These are phyloP conservation scores for Spermophilus dauricus DNA, from an alignment of 2,113 vertebrate species.

Conservation along the genomic window DNA sequence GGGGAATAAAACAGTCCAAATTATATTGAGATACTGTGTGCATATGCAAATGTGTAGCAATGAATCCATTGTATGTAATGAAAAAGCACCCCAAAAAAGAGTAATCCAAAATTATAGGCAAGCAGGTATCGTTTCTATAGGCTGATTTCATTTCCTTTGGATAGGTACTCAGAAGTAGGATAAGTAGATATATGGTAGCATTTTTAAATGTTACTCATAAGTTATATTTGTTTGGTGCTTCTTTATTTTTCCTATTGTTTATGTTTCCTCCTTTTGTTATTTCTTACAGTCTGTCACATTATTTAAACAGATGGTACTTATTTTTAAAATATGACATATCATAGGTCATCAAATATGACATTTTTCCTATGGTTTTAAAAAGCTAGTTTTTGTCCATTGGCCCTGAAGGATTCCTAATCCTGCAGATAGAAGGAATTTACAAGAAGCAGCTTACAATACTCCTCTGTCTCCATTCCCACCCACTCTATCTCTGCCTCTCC, in stretches of 20 bases:
- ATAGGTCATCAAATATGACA: not conserved
- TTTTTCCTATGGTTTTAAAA: not conserved
- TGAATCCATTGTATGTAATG: too few species aligned
- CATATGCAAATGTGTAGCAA: too few species aligned
- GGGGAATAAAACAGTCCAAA: too few species aligned
- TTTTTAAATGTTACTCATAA: not conserved
- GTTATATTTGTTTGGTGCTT: not conserved
- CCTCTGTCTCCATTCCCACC: not conserved
- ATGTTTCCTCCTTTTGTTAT: not conserved
- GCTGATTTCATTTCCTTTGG: not conserved
- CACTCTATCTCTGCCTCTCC: too few species aligned
- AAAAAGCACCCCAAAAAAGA: too few species aligned
- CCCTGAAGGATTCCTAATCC: not conserved
- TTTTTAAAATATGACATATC: not conserved
- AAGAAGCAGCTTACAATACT: not conserved
- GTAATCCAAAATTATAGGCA: too few species aligned
- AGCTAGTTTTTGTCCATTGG: not conserved
- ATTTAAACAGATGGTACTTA: not conserved
- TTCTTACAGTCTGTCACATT: not conserved
- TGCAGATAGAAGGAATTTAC: not conserved
- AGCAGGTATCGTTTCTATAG: not conserved
- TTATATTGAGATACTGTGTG: too few species aligned
- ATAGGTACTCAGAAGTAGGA: not conserved
- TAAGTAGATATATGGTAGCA: not conserved
- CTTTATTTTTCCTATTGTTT: not conserved